Percentiles rank a stretch among this genome's conserved stretches.
Conservation (phyloP, 2,113 vertebrate species). For the Elgaria multicarinata region DNA sequence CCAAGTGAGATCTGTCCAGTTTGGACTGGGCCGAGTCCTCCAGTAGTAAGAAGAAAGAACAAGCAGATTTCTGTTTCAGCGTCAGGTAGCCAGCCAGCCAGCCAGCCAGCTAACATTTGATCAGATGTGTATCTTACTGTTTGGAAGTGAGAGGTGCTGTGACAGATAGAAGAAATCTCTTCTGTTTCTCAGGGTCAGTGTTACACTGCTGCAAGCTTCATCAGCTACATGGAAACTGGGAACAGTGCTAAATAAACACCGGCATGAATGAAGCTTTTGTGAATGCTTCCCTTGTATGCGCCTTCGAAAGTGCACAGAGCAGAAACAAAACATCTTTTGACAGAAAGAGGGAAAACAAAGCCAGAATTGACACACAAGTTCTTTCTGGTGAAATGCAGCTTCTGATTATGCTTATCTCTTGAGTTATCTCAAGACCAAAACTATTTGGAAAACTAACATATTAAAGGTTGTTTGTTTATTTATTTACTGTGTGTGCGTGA, state of each 20-base stretch:
- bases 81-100: not conserved
- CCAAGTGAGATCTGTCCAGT: not conserved
- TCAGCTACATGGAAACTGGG: not conserved
- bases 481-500: too few species aligned
- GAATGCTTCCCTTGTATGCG: conserved; percentile 49
- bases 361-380: conserved; percentile 24
- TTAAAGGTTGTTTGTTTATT: too few species aligned
- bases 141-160: conserved; percentile 17
- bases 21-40: not conserved
- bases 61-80: not conserved
- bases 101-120: not conserved
- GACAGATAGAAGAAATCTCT: conserved; percentile 19
- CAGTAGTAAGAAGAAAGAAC: not conserved
- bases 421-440: not conserved
- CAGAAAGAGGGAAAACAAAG: conserved; percentile 51
- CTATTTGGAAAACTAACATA: conserved; percentile 4
- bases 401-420: not conserved
- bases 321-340: conserved; percentile 65
- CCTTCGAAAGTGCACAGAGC: conserved; percentile 43
- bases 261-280: conserved; percentile 58
- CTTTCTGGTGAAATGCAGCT: conserved; percentile 35
- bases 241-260: conserved; percentile 50
- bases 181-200: conserved; percentile 37
- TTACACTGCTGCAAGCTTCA: conserved; percentile 31
- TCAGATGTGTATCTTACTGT: conserved; percentile 25